Percentiles rank a stretch among this genome's conserved stretches.
Conservation (phyloP, 2,888 invertebrate species). For the Tenthredo livida region DNA sequence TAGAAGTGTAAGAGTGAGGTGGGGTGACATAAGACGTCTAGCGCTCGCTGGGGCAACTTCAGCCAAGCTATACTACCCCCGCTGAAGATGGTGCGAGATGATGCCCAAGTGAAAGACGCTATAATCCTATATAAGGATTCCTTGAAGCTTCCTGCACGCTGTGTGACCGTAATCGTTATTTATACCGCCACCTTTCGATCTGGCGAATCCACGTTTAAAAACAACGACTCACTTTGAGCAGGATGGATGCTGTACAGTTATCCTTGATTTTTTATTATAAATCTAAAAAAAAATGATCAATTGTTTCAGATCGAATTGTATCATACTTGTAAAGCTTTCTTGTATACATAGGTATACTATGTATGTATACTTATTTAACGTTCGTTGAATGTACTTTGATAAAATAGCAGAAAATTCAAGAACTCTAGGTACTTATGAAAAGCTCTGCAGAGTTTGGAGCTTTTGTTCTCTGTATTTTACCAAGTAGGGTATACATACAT, state of each 20-base stretch:
- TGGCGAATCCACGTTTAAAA: neutral
- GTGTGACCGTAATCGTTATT: conserved; percentile 36
- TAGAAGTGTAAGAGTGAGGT: too few species aligned
- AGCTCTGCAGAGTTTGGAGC: neutral
- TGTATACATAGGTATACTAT: too few species aligned
- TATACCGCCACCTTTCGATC: conserved; percentile 38
- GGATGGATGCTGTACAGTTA: neutral
- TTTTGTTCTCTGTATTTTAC: neutral
- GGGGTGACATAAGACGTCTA: neutral
- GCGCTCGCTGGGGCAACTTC: conserved; percentile 21
- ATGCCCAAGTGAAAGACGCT: conserved; percentile 44
- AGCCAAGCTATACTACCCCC: conserved; percentile 19
- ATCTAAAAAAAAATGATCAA: neutral
- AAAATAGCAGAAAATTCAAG: neutral
- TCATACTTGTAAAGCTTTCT: neutral
- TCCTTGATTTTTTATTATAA: neutral
- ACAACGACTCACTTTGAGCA: neutral
- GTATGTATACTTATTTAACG: too few species aligned
- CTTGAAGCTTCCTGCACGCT: conserved; percentile 30
- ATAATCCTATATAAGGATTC: conserved; percentile 47
- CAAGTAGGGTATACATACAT: neutral
- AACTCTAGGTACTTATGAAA: neutral
- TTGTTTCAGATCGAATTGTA: neutral
- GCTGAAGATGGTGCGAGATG: conserved; percentile 32
- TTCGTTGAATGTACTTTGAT: neutral